phyloP scores from a whole-genome alignment of 2,113 vertebrate genomes.

The Nyctereutes procyonoides region DNA sequence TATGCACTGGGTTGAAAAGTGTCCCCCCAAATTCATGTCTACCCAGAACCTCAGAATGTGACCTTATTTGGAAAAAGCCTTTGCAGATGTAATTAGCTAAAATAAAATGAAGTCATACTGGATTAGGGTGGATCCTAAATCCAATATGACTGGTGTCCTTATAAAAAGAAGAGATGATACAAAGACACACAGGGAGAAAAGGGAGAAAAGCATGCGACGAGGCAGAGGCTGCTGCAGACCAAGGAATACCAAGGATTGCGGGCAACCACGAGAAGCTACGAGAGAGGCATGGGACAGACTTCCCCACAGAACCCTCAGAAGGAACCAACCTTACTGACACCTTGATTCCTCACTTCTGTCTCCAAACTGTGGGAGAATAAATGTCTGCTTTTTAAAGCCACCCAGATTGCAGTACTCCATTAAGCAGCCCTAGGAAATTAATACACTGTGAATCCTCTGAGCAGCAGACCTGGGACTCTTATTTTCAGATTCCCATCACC shows the following conservation, averaged over 20 bases:
- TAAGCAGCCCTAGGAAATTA: neutral
- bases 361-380: neutral
- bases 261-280: neutral
- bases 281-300: neutral
- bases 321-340: neutral
- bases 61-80: constrained; percentile 65
- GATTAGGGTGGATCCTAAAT: constrained; percentile 15
- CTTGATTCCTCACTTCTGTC: neutral
- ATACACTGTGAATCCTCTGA: neutral
- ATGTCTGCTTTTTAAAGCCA: neutral
- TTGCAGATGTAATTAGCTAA: constrained; percentile 48
- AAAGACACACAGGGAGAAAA: neutral
- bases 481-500: neutral
- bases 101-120: constrained; percentile 44
- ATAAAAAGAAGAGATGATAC: neutral
- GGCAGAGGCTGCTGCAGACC: neutral
- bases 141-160: constrained; percentile 25
- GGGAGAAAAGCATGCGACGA: constrained; percentile 21
- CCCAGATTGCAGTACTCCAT: neutral
- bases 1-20: neutral
- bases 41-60: constrained; percentile 40
- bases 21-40: neutral
- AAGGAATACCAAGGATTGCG: neutral
- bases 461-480: neutral
- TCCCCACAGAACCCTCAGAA: neutral